Evolutionary conservation across 1,140 invertebrate genomes (phyloP), one percentile per base, ranked within the genome.

Genomic region (Archivesica marissinica): DNA sequence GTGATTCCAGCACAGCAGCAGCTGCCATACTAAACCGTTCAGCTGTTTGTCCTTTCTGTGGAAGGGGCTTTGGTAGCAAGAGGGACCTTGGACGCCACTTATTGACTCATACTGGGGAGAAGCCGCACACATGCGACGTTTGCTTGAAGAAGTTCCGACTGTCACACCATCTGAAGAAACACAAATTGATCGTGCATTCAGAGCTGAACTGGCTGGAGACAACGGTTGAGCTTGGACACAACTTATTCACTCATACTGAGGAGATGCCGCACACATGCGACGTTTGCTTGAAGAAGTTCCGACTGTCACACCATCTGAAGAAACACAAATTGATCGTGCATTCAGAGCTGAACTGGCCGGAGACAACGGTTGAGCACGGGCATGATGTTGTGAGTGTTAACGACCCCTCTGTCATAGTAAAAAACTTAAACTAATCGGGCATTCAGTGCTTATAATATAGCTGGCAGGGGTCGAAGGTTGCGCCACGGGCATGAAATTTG

Each of bases 301-400:
- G 47, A 30, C 33, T 54, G 72, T 7, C 38, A 20, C 30, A 56
- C 15, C 38, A 52, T 39, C 44, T 76, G 7, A 56, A 17, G 28
- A 56, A 56, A 76, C 72, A 76, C 56, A 64, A 35, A 64, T 64
- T 64, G 33, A 64, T 64, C n/a, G 59, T 64, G 2, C 59, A 64
- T 25, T n/a, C n/a, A n/a, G n/a, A n/a, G n/a, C n/a, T n/a, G n/a
- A n/a, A n/a, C n/a, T n/a, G n/a, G n/a, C n/a, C n/a, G n/a, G n/a
- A n/a, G n/a, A n/a, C n/a, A n/a, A n/a, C n/a, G n/a, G n/a, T n/a
- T n/a, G n/a, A n/a, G n/a, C n/a, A n/a, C n/a, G n/a, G n/a, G n/a
- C n/a, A n/a, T n/a, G n/a, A n/a, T n/a, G n/a, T n/a, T n/a, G n/a
- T n/a, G n/a, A n/a, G n/a, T n/a, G n/a, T n/a, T n/a, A n/a, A n/a